Evolutionary conservation across 1,140 invertebrate genomes (phyloP).

Genomic region (Drosophila saltans): DNA sequence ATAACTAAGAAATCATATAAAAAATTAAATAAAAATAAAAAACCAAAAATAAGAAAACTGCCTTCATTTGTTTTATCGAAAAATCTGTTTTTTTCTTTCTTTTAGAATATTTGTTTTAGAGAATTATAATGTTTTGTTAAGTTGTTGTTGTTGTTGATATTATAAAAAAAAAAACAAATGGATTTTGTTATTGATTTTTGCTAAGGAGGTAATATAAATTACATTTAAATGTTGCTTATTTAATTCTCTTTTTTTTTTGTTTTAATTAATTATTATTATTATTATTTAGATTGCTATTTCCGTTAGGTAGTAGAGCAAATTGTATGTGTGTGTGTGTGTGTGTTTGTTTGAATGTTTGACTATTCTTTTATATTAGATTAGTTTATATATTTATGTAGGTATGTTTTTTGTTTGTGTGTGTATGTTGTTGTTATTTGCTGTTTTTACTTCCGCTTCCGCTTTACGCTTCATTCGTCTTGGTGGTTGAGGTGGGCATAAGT

Average conservation of each 20-base stretch:
- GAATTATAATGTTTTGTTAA: constrained; percentile 27
- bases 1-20: constrained; percentile 18
- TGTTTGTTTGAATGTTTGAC: constrained; percentile 57
- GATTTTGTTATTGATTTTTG: constrained; percentile 74
- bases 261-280: constrained; percentile 44
- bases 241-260: constrained; percentile 1
- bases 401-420: constrained; percentile 25
- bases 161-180: constrained; percentile 28
- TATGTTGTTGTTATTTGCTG: constrained; percentile 13
- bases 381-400: constrained; percentile 19
- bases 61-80: constrained; percentile 55
- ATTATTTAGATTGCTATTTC: constrained; percentile 49
- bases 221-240: constrained; percentile 74
- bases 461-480: constrained; percentile 55
- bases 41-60: constrained; percentile 53
- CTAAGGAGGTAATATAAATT: constrained; percentile 81
- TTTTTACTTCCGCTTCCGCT: constrained; percentile 24
- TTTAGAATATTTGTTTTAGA: constrained; percentile 45
- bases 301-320: constrained; percentile 41
- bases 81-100: constrained; percentile 23
- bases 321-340: constrained; percentile 14
- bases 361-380: constrained; percentile 39
- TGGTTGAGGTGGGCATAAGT: constrained; percentile 80
- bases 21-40: constrained; percentile 53
- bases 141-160: constrained; percentile 39